Evolutionary conservation across 2,113 vertebrate genomes (phyloP), one percentile per base, ranked within the genome.

Genomic region (Circaetus gallicus): DNA sequence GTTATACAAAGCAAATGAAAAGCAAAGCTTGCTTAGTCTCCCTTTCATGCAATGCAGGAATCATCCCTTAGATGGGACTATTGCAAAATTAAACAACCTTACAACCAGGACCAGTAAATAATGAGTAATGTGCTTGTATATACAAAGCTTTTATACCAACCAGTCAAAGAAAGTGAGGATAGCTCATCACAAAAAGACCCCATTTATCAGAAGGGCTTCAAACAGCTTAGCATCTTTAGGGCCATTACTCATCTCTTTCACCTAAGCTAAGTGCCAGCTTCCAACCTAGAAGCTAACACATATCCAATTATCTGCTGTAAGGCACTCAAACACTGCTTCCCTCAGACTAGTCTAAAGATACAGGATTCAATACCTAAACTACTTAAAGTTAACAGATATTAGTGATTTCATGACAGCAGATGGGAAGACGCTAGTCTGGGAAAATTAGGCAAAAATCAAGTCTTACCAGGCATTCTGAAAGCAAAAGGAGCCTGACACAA

Each of bases 51-150:
- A 97, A 71, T 98, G 87, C 97, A 93, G 83, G 43, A 90, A 96
- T 40, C 85, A 90, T 95, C 97, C 98, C 96, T 96, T 96, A 97
- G 97, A 96, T 97, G 98, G 97, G 94, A 96, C 97, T 97, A 45
- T 97, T 97, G 94, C 95, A 95, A 84, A 98, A 96, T 96, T 84
- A 97, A 97, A 98, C 90, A 32, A 88, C 84, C 56, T 93, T 86
- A 40, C 69, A 86, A 50, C 58, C 59, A 55, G 12, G 5, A 85
- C 59, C 82, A 91, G 94, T 93, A 95, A 95, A 93, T 81, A 95
- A 89, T 82, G 93, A 97, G 76, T 86, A 93, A 96, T 82, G 70
- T 95, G 78, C 77, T 61, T 74, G 77, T 56, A 42, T 82, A 65
- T 17, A 94, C 85, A 90, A 93, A 92, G 93, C 67, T 97, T 93